phyloP scores from a whole-genome alignment of 2,113 vertebrate genomes.

The Tupaia tana region DNA sequence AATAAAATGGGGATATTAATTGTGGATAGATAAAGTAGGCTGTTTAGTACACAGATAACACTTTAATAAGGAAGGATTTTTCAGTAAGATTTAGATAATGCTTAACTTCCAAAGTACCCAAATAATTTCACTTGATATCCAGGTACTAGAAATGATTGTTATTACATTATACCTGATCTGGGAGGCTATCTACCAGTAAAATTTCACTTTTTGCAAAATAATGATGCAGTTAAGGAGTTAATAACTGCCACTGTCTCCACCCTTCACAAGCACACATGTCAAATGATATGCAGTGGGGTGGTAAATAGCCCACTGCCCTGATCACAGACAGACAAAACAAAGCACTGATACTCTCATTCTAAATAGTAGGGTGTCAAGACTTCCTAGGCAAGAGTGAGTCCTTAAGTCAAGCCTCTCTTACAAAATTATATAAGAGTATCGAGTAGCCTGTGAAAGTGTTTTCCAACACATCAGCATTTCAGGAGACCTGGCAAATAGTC shows the following conservation, averaged over 20 bases:
- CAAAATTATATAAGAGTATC: slow-evolving; percentile 60
- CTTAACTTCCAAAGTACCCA: slow-evolving; percentile 1
- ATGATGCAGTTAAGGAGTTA: background rate
- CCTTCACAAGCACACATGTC: background rate
- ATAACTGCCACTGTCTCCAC: background rate
- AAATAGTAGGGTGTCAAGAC: slow-evolving; percentile 68
- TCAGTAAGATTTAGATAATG: slow-evolving; percentile 23
- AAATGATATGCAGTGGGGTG: background rate
- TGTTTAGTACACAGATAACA: background rate
- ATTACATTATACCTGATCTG: background rate
- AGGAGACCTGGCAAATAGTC: slow-evolving; percentile 27
- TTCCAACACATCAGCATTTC: slow-evolving; percentile 46
- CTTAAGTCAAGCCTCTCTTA: slow-evolving; percentile 43
- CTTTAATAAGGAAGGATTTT: slow-evolving; percentile 29
- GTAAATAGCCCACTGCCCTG: background rate
- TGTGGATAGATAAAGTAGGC: background rate
- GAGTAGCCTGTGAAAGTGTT: slow-evolving; percentile 65
- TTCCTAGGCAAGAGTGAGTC: slow-evolving; percentile 38
- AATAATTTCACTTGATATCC: background rate
- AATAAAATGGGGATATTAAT: slow-evolving; percentile 57
- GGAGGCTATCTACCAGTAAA: background rate
- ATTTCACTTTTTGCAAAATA: slow-evolving; percentile 1
- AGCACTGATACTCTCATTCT: background rate
- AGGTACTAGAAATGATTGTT: slow-evolving; percentile 14
- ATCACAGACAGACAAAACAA: slow-evolving; percentile 47